Percentiles rank a stretch among this genome's conserved stretches.
Conservation (phyloP, 2,888 invertebrate species). For the Bruchidius siliquastri region DNA sequence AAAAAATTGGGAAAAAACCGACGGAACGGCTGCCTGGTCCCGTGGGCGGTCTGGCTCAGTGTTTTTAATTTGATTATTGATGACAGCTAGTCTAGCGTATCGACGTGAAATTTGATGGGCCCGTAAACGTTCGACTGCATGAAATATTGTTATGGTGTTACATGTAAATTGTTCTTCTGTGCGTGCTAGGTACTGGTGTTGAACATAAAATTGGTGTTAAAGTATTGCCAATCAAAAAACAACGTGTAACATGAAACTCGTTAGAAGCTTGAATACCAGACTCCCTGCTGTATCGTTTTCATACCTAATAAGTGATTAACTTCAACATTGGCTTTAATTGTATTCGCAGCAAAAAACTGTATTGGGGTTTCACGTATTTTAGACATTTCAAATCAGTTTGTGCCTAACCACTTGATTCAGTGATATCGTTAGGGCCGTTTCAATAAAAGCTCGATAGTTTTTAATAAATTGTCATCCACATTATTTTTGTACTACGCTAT, state of each 20-base stretch:
- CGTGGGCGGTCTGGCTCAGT: constrained; percentile 28
- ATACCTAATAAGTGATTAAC: no score
- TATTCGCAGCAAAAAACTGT: no score
- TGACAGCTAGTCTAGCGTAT: constrained; percentile 19
- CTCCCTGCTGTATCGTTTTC: background rate
- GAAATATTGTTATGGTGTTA: constrained; percentile 1
- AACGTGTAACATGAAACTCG: background rate
- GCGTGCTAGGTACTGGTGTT: background rate
- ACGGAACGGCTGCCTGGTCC: constrained; percentile 19
- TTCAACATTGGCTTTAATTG: no score
- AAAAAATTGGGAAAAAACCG: constrained; percentile 21
- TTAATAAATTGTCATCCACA: no score
- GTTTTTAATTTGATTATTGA: constrained; percentile 31
- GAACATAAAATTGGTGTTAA: background rate
- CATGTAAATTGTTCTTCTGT: background rate
- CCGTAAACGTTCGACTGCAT: constrained; percentile 3
- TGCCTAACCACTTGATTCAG: no score
- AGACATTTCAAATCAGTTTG: no score
- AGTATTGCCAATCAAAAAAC: background rate
- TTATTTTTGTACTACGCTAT: no score
- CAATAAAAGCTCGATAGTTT: no score
- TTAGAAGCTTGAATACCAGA: background rate
- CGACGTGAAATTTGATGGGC: background rate
- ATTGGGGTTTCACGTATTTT: no score
- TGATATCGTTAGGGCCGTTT: no score